Percentiles rank a stretch among this genome's conserved stretches.
phyloP scores from a whole-genome alignment of 2,113 vertebrate species.

The Circaetus gallicus region DNA sequence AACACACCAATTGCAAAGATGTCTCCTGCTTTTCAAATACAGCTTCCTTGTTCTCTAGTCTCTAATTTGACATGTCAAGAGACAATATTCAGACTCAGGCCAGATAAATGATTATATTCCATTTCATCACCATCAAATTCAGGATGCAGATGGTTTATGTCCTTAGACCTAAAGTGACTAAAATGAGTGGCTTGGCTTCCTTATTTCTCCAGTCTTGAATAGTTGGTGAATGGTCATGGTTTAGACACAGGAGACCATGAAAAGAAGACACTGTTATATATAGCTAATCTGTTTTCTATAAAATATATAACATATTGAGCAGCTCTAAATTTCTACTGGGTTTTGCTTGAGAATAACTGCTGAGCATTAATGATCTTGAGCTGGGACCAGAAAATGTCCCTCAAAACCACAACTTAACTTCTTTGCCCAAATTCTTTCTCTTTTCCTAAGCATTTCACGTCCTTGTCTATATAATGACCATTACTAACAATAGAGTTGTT shows the following conservation, averaged over 20 bases:
- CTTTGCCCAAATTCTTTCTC: not conserved
- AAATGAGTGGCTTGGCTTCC: not conserved
- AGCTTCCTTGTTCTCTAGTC: not conserved
- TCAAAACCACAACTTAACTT: not conserved
- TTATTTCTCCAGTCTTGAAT: not conserved
- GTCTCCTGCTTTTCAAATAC: not conserved
- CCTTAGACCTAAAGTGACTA: not conserved
- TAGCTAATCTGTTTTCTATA: not conserved
- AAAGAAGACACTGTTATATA: not conserved
- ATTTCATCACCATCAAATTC: not conserved
- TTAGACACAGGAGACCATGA: not conserved
- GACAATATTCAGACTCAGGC: not conserved
- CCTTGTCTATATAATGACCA: not conserved
- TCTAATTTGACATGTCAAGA: not conserved
- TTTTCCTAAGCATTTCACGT: not conserved
- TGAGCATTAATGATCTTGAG: not conserved
- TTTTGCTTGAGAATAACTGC: not conserved
- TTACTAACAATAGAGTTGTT: not conserved
- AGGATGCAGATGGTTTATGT: not conserved
- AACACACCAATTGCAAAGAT: not conserved
- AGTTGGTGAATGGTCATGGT: not conserved
- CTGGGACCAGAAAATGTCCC: not conserved
- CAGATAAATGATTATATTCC: not conserved
- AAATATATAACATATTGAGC: not conserved
- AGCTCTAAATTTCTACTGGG: not conserved